Evolutionary conservation across 2,113 vertebrate genomes (phyloP).

Genomic region (Sinosuthora webbiana): DNA sequence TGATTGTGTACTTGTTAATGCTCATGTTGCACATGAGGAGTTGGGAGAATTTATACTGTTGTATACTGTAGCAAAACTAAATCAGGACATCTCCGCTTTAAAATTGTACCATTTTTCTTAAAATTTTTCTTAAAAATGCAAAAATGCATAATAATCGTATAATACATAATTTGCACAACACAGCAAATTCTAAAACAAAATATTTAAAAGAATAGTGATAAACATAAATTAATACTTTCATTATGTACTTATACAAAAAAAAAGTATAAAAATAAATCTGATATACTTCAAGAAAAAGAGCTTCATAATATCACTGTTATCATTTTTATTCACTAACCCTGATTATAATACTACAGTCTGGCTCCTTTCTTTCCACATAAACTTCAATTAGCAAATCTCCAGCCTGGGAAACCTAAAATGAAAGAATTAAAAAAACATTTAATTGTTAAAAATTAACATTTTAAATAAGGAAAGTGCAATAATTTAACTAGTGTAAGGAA

Average conservation of each 20-base stretch:
- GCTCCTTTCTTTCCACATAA: constrained; percentile 88
- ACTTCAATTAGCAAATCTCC: constrained; percentile 95
- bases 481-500: not conserved
- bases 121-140: not conserved
- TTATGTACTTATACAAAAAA: not conserved
- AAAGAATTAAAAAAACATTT: not conserved
- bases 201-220: not conserved
- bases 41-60: not conserved
- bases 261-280: not conserved
- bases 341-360: constrained; percentile 90
- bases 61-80: not conserved
- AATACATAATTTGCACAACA: not conserved
- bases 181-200: not conserved
- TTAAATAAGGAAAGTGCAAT: not conserved
- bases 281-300: not conserved
- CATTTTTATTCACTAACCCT: constrained; percentile 74
- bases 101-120: not conserved
- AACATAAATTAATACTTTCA: not conserved
- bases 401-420: constrained; percentile 88
- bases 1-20: not conserved
- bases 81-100: not conserved
- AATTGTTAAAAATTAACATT: not conserved
- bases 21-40: not conserved
- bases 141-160: not conserved
- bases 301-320: not conserved